Evolutionary conservation across 2,888 invertebrate species (phyloP).

Genomic region (Andrena minutula): DNA sequence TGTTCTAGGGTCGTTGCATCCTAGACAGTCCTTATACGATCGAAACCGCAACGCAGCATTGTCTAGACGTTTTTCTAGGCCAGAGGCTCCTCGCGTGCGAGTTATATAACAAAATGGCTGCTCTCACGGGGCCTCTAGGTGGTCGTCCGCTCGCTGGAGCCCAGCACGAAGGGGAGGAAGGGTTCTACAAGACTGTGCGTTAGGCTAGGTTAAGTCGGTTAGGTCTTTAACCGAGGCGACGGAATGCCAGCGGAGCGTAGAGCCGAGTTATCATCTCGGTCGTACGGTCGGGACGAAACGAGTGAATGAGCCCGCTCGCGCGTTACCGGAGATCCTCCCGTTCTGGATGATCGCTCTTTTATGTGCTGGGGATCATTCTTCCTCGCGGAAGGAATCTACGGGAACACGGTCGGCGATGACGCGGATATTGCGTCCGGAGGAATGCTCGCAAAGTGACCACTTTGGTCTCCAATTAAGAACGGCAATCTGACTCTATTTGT

Average conservation of each 20-base stretch:
- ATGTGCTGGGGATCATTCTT: background rate
- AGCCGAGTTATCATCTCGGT: constrained; percentile 68
- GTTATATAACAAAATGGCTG: constrained; percentile 78
- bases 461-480: too few relatives aligned
- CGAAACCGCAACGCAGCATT: constrained; percentile 73
- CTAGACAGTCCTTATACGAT: constrained; percentile 75
- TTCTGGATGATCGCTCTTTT: constrained; percentile 48
- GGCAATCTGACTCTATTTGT: too few relatives aligned
- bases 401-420: constrained; percentile 1
- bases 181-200: constrained; percentile 66
- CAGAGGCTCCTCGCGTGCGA: constrained; percentile 66
- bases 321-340: constrained; percentile 22
- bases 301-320: constrained; percentile 57
- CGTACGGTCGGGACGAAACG: constrained; percentile 46
- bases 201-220: constrained; percentile 75
- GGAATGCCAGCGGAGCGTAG: constrained; percentile 72
- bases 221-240: constrained; percentile 74
- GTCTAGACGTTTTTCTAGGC: constrained; percentile 72
- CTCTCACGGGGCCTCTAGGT: constrained; percentile 36
- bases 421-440: background rate
- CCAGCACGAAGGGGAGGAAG: constrained; percentile 63
- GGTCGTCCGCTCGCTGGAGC: constrained; percentile 22
- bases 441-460: background rate
- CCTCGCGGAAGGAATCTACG: background rate
- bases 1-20: constrained; percentile 69